phyloP scores from a whole-genome alignment of 2,113 vertebrate genomes.

The Nothoprocta perdicaria region DNA sequence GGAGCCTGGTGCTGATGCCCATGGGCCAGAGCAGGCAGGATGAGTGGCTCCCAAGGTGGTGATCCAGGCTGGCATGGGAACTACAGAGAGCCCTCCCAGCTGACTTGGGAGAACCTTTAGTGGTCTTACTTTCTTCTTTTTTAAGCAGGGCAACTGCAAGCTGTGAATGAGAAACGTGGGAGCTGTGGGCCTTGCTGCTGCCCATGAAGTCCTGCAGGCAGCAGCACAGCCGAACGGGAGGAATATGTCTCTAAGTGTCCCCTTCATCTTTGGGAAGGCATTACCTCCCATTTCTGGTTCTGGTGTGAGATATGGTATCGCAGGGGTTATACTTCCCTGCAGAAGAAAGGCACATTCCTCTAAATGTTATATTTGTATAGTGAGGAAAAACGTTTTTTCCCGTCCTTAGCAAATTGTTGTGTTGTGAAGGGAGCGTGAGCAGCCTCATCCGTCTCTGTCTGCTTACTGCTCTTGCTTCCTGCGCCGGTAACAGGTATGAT shows the following conservation, averaged over 20 bases:
- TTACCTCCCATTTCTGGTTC: background rate
- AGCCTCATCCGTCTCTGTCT: slow-evolving; percentile 34
- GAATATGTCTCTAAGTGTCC: background rate
- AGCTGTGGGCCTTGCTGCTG: fast-evolving
- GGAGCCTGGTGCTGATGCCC: fast-evolving
- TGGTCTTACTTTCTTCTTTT: background rate
- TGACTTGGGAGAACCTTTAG: background rate
- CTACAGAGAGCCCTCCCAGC: background rate
- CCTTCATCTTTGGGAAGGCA: background rate
- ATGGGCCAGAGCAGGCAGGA: background rate
- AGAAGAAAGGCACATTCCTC: slow-evolving; percentile 29
- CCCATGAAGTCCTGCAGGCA: background rate
- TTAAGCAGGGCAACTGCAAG: background rate
- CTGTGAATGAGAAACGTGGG: background rate
- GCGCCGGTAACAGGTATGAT: background rate
- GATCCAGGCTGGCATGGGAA: background rate
- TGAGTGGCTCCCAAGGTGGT: background rate
- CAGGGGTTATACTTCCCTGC: background rate
- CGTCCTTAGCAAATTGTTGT: background rate
- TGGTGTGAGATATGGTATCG: background rate
- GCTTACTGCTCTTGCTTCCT: slow-evolving; percentile 38
- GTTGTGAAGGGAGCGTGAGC: background rate
- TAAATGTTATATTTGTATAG: slow-evolving; percentile 42
- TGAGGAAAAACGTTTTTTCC: slow-evolving; percentile 9
- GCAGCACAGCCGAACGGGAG: fast-evolving